phyloP scores from a whole-genome alignment of 1,140 invertebrate genomes.

The Chrysomallon squamiferum region DNA sequence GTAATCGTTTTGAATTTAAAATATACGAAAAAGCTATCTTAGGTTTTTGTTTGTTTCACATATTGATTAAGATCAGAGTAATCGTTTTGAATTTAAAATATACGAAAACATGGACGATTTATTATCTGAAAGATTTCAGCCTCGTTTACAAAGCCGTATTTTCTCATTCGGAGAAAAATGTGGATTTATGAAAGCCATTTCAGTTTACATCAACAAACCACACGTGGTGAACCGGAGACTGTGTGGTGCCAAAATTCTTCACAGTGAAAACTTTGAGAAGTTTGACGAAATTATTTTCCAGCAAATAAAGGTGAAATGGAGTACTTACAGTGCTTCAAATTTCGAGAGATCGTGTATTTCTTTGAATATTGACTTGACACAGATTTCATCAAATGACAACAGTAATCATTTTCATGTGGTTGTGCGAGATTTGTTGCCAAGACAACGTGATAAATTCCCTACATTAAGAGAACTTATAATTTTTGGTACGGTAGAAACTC shows the following conservation, averaged over 20 bases:
- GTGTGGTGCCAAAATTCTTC: constrained; percentile 46
- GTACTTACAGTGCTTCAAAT: neutral
- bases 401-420: neutral
- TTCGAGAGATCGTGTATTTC: no score
- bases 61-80: no score
- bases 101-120: no score
- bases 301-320: neutral
- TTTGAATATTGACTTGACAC: neutral
- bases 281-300: neutral
- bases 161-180: neutral
- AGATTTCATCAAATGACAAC: no score
- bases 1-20: no score
- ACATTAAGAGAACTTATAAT: constrained; percentile 46
- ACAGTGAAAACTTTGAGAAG: neutral
- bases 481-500: no score
- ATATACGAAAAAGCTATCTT: no score
- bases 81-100: no score
- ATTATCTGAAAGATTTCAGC: no score
- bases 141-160: no score
- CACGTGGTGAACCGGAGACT: constrained; percentile 62
- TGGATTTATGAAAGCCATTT: constrained; percentile 49
- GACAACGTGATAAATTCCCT: constrained; percentile 35
- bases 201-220: constrained; percentile 63
- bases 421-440: constrained; percentile 47
- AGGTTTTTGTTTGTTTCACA: no score